These are phyloP conservation scores for Marmota flaviventris DNA, from an alignment of 2,113 vertebrate species.

Conservation along the genomic window DNA sequence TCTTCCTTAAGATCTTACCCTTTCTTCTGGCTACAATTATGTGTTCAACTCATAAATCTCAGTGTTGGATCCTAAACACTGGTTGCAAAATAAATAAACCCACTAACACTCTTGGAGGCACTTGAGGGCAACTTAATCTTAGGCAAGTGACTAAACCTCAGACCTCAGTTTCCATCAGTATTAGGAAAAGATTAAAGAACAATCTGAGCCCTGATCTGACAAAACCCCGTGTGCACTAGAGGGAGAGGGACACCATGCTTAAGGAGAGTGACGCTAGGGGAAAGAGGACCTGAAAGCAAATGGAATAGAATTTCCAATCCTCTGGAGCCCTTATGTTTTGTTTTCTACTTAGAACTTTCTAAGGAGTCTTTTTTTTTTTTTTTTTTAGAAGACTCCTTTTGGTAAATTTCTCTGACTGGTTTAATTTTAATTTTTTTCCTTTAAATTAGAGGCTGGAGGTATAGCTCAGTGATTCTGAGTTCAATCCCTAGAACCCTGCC, in stretches of 20 bases:
- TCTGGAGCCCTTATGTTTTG: not conserved
- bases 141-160: not conserved
- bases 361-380: not conserved
- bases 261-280: not conserved
- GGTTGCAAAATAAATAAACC: not conserved
- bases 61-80: not conserved
- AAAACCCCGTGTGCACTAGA: not conserved
- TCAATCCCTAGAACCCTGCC: not conserved
- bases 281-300: not conserved
- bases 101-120: not conserved
- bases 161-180: not conserved
- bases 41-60: not conserved
- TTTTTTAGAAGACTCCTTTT: not conserved
- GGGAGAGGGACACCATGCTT: not conserved
- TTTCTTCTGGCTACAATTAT: not conserved
- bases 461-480: not conserved
- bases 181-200: not conserved
- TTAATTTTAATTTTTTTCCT: not conserved
- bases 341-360: slow-evolving; percentile 13
- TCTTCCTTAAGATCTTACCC: not conserved
- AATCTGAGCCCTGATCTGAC: not conserved
- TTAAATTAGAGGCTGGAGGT: not conserved
- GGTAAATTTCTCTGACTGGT: not conserved
- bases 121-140: not conserved
- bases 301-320: not conserved